Evolutionary conservation across 2,797 vertebrate species (phyloP), one percentile per base, ranked within the genome.

Genomic region (Melopsittacus undulatus): DNA sequence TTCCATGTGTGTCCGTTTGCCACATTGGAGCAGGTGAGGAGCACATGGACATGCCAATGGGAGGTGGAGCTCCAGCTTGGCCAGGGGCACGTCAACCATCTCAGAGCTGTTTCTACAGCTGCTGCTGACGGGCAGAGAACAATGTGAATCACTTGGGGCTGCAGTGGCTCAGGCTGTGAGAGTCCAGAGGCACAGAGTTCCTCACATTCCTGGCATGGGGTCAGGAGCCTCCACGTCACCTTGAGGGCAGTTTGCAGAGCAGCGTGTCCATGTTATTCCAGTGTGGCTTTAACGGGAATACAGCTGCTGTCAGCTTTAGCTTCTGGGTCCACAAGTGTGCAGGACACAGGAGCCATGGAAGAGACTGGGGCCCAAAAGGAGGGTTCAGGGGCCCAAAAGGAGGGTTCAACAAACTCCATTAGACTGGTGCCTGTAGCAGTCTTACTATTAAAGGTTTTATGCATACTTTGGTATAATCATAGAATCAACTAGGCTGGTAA

Each of bases 101-200:
- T 91, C 57, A 38, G 96, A 56, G 96, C 97, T 97, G 96, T 97
- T 98, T 97, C 97, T 84, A 67, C 97, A 98, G 97, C 98, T 98
- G 98, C 91, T 95, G 88, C 92, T 56, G 66, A 67, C 73, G 69
- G 80, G 93, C 95, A 96, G 93, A 96, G 96, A 97, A 94, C 90
- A 96, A 83, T 40, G 36, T 4, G 40, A 80, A 80, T 90, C 93
- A 43, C 66, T 91, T 24, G 26, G 77, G 74, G 38, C 42, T 75
- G 81, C 78, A 63, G 88, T 61, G 90, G 87, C 95, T 94, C 80
- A 29, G 45, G 57, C 69, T 42, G 92, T 90, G 57, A 87, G 77
- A 64, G 59, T 84, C 94, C 85, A 52, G 6, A 45, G 77, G 68
- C 85, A 67, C 85, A 70, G 11, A 88, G 90, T 93, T 91, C 72